These are phyloP conservation scores for Drosophila antonietae DNA, from an alignment of 2,888 invertebrate species.

Conservation along the genomic window DNA sequence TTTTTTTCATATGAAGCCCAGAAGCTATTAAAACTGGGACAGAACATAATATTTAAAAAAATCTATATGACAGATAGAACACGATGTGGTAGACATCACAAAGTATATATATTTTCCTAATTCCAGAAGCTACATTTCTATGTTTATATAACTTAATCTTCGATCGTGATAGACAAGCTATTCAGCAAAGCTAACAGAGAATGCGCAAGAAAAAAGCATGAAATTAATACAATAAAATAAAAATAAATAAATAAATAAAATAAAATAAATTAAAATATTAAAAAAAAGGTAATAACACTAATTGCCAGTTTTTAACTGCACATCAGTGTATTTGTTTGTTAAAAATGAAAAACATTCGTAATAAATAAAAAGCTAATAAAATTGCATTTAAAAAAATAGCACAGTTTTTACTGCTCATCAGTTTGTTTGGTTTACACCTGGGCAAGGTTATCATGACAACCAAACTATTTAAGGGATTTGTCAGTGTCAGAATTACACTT, in stretches of 20 bases:
- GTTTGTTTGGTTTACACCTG: slow-evolving; percentile 1
- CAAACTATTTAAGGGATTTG: slow-evolving; percentile 31
- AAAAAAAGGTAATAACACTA: no score
- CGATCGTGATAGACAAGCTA: neutral
- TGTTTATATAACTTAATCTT: neutral
- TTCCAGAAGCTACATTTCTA: no score
- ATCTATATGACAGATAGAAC: no score
- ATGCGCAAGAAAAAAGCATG: neutral
- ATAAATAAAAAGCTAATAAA: neutral
- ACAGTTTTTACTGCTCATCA: neutral
- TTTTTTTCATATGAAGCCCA: no score
- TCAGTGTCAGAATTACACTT: slow-evolving; percentile 47
- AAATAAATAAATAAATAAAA: no score
- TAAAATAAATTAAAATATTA: no score
- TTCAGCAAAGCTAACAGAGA: neutral
- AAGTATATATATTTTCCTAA: neutral
- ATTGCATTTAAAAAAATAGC: neutral
- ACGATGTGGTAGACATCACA: no score
- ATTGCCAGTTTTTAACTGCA: neutral
- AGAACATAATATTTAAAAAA: no score
- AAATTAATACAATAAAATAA: neutral
- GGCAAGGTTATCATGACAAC: slow-evolving; percentile 1
- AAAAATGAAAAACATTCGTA: neutral
- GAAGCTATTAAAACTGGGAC: no score
- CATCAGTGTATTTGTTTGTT: neutral